Evolutionary conservation across 2,888 invertebrate species (phyloP).

Genomic region (Dynastes maya): DNA sequence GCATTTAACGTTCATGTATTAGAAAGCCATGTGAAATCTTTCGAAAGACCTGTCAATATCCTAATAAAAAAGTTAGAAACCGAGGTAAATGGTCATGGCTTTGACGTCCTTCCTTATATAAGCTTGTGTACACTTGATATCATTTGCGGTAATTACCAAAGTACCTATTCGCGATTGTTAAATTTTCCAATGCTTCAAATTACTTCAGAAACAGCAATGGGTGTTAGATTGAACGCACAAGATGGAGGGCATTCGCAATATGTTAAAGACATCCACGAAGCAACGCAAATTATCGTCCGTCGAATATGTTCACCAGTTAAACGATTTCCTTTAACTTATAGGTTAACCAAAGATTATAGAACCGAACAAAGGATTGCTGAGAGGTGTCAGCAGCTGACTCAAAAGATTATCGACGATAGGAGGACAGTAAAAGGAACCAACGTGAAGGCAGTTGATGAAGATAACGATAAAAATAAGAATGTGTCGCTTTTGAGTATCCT

Average conservation of each 20-base stretch:
- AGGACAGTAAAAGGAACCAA: slow-evolving; percentile 50
- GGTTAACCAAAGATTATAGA: slow-evolving; percentile 74
- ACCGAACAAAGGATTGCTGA: slow-evolving; percentile 71
- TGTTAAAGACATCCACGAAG: slow-evolving; percentile 79
- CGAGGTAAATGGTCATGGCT: slow-evolving; percentile 64
- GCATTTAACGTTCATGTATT: slow-evolving; percentile 84
- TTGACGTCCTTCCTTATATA: slow-evolving; percentile 76
- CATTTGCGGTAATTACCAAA: slow-evolving; percentile 72
- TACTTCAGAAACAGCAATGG: slow-evolving; percentile 80
- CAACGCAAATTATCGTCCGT: slow-evolving; percentile 60
- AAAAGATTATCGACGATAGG: slow-evolving; percentile 73
- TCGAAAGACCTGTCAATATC: slow-evolving; percentile 76
- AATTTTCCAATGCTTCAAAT: too few species aligned
- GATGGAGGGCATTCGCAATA: slow-evolving; percentile 79
- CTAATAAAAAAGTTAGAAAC: slow-evolving; percentile 72
- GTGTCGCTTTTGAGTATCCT: slow-evolving; percentile 77
- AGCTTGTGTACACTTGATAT: slow-evolving; percentile 75
- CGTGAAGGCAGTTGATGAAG: background rate
- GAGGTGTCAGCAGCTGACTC: slow-evolving; percentile 72
- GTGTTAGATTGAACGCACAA: slow-evolving; percentile 82
- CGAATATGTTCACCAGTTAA: slow-evolving; percentile 66
- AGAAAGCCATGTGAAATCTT: slow-evolving; percentile 79
- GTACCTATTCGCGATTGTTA: too few species aligned
- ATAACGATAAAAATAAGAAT: background rate
- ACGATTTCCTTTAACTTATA: slow-evolving; percentile 8